Percentiles rank a stretch among this genome's conserved stretches.
Evolutionary conservation across 1,140 invertebrate species (phyloP).

Genomic region (Habropoda laboriosa): DNA sequence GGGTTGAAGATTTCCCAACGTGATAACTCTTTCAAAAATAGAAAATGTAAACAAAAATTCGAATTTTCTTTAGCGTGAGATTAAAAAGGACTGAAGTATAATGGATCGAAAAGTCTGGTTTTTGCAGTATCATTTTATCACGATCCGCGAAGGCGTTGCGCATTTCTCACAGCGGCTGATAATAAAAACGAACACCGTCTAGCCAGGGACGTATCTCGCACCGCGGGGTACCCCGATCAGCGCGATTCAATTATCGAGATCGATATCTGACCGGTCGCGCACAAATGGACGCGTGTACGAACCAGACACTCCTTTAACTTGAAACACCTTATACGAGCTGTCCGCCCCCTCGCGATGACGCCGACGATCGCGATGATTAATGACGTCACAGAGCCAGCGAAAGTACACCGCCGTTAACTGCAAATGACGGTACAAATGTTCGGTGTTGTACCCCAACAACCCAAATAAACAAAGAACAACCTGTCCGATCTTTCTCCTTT

Average conservation of each 20-base stretch:
- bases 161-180: constrained; percentile 8
- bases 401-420: constrained; percentile 52
- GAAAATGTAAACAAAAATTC: too few species aligned
- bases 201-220: constrained; percentile 35
- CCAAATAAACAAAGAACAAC: neutral
- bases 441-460: neutral
- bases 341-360: constrained; percentile 56
- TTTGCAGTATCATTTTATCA: constrained; percentile 25
- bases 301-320: constrained; percentile 42
- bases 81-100: too few species aligned
- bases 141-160: constrained; percentile 7
- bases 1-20: too few species aligned
- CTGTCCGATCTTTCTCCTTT: neutral
- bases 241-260: constrained; percentile 71
- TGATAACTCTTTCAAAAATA: too few species aligned
- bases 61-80: too few species aligned
- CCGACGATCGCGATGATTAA: constrained; percentile 64
- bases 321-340: constrained; percentile 54
- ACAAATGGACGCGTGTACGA: constrained; percentile 19
- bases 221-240: constrained; percentile 59
- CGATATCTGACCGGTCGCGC: constrained; percentile 52
- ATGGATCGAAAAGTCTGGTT: neutral
- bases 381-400: constrained; percentile 48
- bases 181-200: constrained; percentile 22
- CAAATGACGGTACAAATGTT: constrained; percentile 54